These are phyloP conservation scores for Peromyscus californicus DNA, from an alignment of 2,113 vertebrate genomes.

Conservation along the genomic window DNA sequence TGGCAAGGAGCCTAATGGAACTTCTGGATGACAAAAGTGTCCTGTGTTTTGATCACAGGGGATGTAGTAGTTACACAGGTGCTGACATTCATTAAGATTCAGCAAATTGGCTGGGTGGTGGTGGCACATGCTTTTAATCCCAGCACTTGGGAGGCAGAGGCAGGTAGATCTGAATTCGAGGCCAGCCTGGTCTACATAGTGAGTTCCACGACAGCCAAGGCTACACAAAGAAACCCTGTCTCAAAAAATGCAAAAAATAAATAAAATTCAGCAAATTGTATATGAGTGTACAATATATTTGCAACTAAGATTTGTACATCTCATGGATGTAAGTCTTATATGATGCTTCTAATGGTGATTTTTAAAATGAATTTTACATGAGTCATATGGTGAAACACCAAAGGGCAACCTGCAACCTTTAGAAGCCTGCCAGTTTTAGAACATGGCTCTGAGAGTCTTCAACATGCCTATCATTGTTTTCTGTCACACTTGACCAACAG, in stretches of 20 bases:
- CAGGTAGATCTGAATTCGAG: not conserved
- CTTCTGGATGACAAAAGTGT: not conserved
- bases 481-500: not conserved
- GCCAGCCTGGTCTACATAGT: not conserved
- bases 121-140: not conserved
- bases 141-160: not conserved
- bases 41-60: not conserved
- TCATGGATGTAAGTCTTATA: slow-evolving; percentile 23
- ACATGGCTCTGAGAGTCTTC: not conserved
- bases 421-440: slow-evolving; percentile 4
- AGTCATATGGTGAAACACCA: slow-evolving; percentile 39
- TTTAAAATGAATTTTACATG: slow-evolving; percentile 11
- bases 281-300: not conserved
- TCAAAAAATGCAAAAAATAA: not conserved
- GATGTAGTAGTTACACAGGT: not conserved
- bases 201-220: not conserved
- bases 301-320: slow-evolving; percentile 21
- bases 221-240: not conserved
- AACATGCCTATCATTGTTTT: not conserved
- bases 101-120: not conserved
- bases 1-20: not conserved
- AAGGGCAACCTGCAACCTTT: not conserved
- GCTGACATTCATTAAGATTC: slow-evolving; percentile 46
- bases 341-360: not conserved
- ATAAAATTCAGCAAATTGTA: slow-evolving; percentile 44